Conservation (phyloP, 1,140 invertebrate genomes). For the Zeugodacus cucurbitae region DNA sequence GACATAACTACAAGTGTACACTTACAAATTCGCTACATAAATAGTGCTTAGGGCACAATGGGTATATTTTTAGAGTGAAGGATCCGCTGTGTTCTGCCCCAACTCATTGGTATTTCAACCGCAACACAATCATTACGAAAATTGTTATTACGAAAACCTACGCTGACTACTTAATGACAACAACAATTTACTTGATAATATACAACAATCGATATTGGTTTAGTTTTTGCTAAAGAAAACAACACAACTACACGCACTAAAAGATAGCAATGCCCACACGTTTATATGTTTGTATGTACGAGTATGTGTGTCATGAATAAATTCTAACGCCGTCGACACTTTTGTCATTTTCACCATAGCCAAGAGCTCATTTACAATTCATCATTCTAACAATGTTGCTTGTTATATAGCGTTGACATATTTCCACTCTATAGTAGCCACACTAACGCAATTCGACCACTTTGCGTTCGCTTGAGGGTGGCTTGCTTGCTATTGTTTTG, state of each 20-base stretch:
- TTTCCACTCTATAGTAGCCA: not conserved
- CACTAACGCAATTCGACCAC: not conserved
- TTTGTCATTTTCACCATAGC: not conserved
- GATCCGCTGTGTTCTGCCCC: not conserved
- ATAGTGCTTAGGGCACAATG: not conserved
- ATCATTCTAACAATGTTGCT: not conserved
- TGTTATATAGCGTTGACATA: not conserved
- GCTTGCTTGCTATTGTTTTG: not conserved
- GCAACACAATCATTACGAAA: not conserved
- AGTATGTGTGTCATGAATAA: not conserved
- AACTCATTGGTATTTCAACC: not conserved
- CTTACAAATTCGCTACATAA: not conserved
- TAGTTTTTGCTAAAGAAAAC: not conserved
- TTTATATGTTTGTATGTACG: not conserved
- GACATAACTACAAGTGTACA: not conserved
- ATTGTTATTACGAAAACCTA: not conserved
- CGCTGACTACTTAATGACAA: not conserved
- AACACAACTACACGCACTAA: not conserved
- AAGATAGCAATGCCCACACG: not conserved
- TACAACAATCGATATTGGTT: not conserved
- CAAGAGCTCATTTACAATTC: not conserved
- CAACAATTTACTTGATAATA: not conserved
- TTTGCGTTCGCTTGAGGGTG: not conserved
- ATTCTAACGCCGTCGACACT: not conserved
- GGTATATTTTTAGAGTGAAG: no score